These are phyloP conservation scores for Nemotelus pantherinus DNA, from an alignment of 2,888 invertebrate species.

Conservation along the genomic window DNA sequence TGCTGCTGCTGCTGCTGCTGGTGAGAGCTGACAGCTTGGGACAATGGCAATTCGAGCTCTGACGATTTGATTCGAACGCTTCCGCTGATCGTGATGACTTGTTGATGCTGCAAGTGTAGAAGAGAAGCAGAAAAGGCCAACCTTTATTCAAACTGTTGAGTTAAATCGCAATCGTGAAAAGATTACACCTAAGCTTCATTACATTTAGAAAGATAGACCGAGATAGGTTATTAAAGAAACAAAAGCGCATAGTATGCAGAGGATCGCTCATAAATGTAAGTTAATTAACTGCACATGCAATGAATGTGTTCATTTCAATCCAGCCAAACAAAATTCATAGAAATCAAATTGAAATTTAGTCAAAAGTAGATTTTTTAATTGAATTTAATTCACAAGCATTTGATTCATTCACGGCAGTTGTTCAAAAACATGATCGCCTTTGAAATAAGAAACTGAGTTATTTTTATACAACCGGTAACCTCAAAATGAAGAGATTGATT, in stretches of 20 bases:
- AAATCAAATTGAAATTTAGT: background rate
- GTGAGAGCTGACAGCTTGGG: slow-evolving; percentile 51
- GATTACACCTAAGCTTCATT: too few relatives aligned
- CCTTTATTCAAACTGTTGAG: slow-evolving; percentile 21
- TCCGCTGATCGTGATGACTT: slow-evolving; percentile 65
- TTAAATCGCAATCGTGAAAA: too few relatives aligned
- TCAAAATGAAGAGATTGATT: too few relatives aligned
- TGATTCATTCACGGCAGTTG: slow-evolving; percentile 25
- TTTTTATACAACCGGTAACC: too few relatives aligned
- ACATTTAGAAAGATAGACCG: too few relatives aligned
- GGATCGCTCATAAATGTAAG: too few relatives aligned
- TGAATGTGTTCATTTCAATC: slow-evolving; percentile 27
- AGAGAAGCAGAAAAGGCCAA: slow-evolving; percentile 20
- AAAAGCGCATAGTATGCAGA: too few relatives aligned
- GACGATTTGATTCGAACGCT: slow-evolving; percentile 65
- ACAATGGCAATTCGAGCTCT: slow-evolving; percentile 64
- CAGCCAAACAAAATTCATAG: slow-evolving; percentile 18
- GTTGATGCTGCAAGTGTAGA: slow-evolving; percentile 62
- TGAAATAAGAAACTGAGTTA: too few relatives aligned
- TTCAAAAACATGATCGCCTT: background rate
- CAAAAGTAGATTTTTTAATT: background rate
- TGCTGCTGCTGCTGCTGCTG: slow-evolving; percentile 59
- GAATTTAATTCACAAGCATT: slow-evolving; percentile 2
- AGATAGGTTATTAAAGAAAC: too few relatives aligned
- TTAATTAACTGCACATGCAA: slow-evolving; percentile 19